Evolutionary conservation across 2,113 vertebrate genomes (phyloP).

Genomic region (Seriola dumerili): DNA sequence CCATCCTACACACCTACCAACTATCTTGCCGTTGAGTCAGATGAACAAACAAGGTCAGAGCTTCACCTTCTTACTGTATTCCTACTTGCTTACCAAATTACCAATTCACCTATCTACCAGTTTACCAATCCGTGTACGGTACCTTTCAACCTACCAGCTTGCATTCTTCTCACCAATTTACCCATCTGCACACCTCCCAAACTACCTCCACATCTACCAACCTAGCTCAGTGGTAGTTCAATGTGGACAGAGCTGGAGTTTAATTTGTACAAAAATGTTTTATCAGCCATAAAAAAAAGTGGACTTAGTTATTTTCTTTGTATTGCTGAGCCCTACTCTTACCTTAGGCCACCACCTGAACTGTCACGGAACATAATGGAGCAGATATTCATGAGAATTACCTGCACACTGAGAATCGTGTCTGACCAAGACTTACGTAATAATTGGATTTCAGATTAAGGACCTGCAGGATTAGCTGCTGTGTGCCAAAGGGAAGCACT

Average conservation of each 20-base stretch:
- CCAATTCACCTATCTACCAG: background rate
- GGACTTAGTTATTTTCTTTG: too few relatives aligned
- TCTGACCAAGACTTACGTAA: slow-evolving; percentile 47
- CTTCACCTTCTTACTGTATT: too few relatives aligned
- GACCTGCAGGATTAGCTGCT: slow-evolving; percentile 70
- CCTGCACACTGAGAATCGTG: slow-evolving; percentile 25
- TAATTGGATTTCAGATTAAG: slow-evolving; percentile 84
- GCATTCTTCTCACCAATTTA: background rate
- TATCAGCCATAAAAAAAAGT: too few relatives aligned
- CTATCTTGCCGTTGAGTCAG: too few relatives aligned
- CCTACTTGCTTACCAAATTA: background rate
- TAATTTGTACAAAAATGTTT: too few relatives aligned
- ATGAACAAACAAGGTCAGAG: too few relatives aligned
- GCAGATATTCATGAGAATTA: slow-evolving; percentile 21
- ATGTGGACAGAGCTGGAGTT: too few relatives aligned
- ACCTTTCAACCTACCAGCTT: background rate
- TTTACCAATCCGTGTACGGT: too few relatives aligned
- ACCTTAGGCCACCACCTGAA: background rate
- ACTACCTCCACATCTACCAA: background rate
- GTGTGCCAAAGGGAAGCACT: slow-evolving; percentile 68
- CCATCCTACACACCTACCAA: too few relatives aligned
- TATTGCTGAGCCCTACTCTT: background rate
- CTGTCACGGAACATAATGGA: background rate
- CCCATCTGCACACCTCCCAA: background rate
- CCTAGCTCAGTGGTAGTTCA: too few relatives aligned